phyloP scores from a whole-genome alignment of 2,888 invertebrate species.

The Athalia circularis region DNA sequence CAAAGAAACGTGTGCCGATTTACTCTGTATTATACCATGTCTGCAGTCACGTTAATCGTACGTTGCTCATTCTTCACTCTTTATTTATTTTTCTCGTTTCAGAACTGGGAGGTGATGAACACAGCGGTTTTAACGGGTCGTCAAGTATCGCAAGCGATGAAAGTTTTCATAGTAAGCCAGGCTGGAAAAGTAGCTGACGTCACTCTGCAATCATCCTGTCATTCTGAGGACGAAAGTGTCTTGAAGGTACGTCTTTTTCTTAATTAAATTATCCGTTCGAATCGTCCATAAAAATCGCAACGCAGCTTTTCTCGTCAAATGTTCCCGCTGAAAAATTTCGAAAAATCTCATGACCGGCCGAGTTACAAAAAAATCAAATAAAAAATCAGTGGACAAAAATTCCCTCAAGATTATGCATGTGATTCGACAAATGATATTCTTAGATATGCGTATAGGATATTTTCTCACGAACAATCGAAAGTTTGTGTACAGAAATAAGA shows the following conservation, averaged over 20 bases:
- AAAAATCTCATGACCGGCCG: no score
- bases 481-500: no score
- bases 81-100: constrained; percentile 66
- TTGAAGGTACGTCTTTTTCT: constrained; percentile 84
- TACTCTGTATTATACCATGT: no score
- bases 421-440: no score
- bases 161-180: constrained; percentile 95
- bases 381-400: background rate
- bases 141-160: constrained; percentile 96
- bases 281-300: no score
- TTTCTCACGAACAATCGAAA: no score
- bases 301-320: no score
- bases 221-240: constrained; percentile 96
- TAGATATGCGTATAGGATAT: no score
- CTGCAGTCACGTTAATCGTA: background rate
- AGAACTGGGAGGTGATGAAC: constrained; percentile 97
- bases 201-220: constrained; percentile 94
- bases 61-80: constrained; percentile 38
- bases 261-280: background rate
- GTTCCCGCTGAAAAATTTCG: no score
- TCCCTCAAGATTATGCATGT: background rate
- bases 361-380: no score
- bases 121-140: constrained; percentile 96
- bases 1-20: no score
- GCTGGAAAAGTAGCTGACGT: constrained; percentile 96